phyloP scores from a whole-genome alignment of 2,113 vertebrate genomes.

The Cyprinodon brontotheroides region DNA sequence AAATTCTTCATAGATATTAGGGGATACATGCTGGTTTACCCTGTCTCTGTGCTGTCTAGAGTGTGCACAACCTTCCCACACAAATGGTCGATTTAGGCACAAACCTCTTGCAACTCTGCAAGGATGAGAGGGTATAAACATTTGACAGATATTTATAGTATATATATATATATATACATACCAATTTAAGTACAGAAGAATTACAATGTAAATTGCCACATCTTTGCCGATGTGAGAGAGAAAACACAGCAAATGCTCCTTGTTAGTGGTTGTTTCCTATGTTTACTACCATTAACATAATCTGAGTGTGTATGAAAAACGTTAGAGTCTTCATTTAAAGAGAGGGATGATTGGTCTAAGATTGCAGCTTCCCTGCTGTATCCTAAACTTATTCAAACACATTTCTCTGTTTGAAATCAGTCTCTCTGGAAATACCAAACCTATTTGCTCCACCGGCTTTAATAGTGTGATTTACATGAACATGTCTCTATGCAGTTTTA shows the following conservation, averaged over 20 bases:
- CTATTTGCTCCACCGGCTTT: not conserved
- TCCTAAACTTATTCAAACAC: not conserved
- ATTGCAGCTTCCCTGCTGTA: not conserved
- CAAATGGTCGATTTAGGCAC: too few species aligned
- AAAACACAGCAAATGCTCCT: not conserved
- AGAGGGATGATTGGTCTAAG: not conserved
- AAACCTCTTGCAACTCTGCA: too few species aligned
- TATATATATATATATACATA: too few species aligned
- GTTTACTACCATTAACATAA: not conserved
- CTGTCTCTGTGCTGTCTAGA: too few species aligned
- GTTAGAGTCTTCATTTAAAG: not conserved
- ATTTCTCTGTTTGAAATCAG: not conserved
- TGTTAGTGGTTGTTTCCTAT: not conserved
- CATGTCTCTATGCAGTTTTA: constrained; percentile 1
- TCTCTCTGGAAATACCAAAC: not conserved
- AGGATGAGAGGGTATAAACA: too few species aligned
- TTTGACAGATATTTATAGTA: not conserved
- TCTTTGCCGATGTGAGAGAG: not conserved
- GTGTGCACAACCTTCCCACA: too few species aligned
- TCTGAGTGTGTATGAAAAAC: not conserved
- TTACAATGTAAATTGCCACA: not conserved
- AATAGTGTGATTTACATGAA: not conserved
- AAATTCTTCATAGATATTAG: too few species aligned
- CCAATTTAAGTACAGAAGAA: too few species aligned
- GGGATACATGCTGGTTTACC: too few species aligned